Conservation (phyloP, 2,888 invertebrate genomes). For the Temnothorax rugatulus region DNA sequence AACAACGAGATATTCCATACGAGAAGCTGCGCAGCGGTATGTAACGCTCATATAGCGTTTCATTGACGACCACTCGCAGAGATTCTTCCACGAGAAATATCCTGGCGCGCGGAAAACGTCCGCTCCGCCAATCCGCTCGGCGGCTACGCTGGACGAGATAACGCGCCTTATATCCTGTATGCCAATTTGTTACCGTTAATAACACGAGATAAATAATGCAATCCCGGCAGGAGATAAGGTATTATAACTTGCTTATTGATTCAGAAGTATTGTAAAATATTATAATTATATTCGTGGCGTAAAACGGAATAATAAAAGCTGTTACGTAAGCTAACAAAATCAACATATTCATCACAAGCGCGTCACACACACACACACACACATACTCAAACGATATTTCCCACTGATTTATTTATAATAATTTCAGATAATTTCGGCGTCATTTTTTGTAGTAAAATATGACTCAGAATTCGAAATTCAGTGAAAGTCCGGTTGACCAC, state of each 20-base stretch:
- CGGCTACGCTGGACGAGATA: neutral
- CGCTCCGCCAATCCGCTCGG: neutral
- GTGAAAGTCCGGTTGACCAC: neutral
- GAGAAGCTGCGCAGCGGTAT: neutral
- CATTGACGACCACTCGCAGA: neutral
- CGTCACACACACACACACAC: too few relatives aligned
- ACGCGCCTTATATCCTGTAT: neutral
- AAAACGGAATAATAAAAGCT: neutral
- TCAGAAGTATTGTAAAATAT: neutral
- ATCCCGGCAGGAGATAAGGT: neutral
- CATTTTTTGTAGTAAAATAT: neutral
- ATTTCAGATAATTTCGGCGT: too few relatives aligned
- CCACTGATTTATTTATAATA: too few relatives aligned
- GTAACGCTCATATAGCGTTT: neutral
- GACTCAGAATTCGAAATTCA: neutral
- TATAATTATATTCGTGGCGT: too few relatives aligned
- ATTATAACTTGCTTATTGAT: neutral
- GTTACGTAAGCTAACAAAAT: too few relatives aligned
- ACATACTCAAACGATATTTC: too few relatives aligned
- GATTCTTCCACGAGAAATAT: neutral
- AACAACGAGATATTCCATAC: slow-evolving; percentile 2
- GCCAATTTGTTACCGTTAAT: neutral
- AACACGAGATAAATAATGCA: neutral
- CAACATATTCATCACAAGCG: too few relatives aligned
- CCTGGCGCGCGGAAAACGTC: slow-evolving; percentile 28